A percentile compares a stretch with the other conserved stretches of the same genome.
phyloP scores from a whole-genome alignment of 2,113 vertebrate genomes.

The Antechinus flavipes region DNA sequence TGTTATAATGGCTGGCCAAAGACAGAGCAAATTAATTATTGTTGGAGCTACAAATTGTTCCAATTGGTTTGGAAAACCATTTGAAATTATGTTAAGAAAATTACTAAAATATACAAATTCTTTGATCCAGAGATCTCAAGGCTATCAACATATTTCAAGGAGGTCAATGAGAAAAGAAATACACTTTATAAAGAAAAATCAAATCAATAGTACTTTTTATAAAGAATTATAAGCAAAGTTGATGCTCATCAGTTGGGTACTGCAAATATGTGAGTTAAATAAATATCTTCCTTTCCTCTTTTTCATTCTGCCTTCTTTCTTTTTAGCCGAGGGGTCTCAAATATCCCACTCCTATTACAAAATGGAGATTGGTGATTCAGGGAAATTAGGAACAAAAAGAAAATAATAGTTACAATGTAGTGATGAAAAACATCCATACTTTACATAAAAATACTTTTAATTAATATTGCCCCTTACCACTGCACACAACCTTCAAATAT shows the following conservation, averaged over 20 bases:
- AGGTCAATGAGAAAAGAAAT: no score
- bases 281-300: neutral
- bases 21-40: no score
- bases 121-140: no score
- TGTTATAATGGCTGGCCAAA: no score
- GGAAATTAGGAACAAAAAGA: neutral
- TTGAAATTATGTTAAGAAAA: no score
- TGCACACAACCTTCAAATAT: neutral
- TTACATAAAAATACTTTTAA: neutral
- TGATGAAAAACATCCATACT: neutral
- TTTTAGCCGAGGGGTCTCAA: neutral
- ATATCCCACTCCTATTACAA: neutral
- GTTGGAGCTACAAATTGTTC: no score
- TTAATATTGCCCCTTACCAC: neutral
- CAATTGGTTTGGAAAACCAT: no score
- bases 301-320: neutral
- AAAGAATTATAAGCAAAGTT: neutral
- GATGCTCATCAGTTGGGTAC: neutral
- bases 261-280: neutral
- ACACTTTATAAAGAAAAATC: no score
- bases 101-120: no score
- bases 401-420: neutral
- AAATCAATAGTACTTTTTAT: no score
- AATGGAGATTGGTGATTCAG: neutral
- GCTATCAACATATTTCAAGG: no score